These are phyloP conservation scores for Pristionchus mayeri DNA, from an alignment of 2,888 invertebrate species.

Conservation along the genomic window DNA sequence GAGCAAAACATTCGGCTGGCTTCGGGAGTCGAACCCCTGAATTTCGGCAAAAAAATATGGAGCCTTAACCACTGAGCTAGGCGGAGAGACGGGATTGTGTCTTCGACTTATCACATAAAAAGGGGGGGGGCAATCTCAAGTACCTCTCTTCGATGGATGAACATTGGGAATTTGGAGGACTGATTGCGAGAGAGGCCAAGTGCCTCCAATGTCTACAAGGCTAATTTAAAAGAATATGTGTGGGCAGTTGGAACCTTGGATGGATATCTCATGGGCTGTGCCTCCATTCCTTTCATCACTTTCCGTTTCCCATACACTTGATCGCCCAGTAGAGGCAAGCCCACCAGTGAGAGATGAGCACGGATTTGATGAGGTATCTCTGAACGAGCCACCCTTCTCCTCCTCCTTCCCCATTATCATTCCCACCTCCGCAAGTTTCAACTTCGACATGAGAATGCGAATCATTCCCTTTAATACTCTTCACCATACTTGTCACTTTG, in stretches of 20 bases:
- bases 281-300: not conserved
- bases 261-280: conserved; percentile 51
- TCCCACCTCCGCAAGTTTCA: conserved; percentile 16
- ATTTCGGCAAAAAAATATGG: too few species aligned
- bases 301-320: conserved; percentile 25
- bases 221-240: not conserved
- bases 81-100: too few species aligned
- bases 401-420: not conserved
- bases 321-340: conserved; percentile 30
- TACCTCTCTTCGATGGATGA: conserved; percentile 39
- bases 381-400: not conserved
- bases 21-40: too few species aligned
- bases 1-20: too few species aligned
- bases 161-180: conserved; percentile 28
- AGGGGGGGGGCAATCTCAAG: not conserved
- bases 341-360: conserved; percentile 20
- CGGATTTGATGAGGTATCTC: conserved; percentile 47
- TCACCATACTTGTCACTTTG: conserved; percentile 10
- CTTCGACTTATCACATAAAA: not conserved
- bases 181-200: conserved; percentile 36
- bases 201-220: conserved; percentile 1
- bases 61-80: too few species aligned
- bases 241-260: not conserved
- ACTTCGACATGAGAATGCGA: conserved; percentile 16
- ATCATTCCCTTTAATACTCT: not conserved